These are phyloP conservation scores for Anomalospiza imberbis DNA, from an alignment of 2,797 vertebrate genomes.

Conservation along the genomic window DNA sequence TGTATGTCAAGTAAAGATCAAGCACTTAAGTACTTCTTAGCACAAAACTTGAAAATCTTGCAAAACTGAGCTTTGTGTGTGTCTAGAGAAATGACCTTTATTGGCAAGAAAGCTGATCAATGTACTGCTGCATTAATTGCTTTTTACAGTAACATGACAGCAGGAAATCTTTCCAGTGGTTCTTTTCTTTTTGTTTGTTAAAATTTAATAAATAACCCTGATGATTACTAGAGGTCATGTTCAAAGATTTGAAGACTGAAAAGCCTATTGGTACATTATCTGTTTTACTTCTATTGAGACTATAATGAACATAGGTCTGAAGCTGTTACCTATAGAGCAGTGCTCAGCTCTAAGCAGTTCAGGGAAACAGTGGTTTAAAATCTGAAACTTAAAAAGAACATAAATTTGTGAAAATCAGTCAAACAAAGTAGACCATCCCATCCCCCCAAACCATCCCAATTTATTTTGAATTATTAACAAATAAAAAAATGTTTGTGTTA, in stretches of 20 bases:
- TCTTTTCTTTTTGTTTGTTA: not conserved
- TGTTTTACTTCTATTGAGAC: not conserved
- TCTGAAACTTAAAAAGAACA: fast-evolving
- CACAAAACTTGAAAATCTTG: not conserved
- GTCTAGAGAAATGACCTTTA: not conserved
- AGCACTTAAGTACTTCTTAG: not conserved
- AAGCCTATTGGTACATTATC: not conserved
- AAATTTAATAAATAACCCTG: not conserved
- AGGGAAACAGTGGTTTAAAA: not conserved
- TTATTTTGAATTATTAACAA: not conserved
- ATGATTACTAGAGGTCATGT: not conserved
- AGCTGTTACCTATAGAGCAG: not conserved
- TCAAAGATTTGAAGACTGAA: not conserved
- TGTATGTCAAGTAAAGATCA: not conserved
- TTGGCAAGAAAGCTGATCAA: not conserved
- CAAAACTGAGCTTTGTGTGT: not conserved
- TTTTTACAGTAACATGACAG: not conserved
- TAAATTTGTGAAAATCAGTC: not conserved
- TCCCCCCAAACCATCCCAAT: fast-evolving
- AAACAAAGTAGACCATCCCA: not conserved
- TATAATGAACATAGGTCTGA: not conserved
- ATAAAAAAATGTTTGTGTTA: not conserved
- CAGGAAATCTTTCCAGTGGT: not conserved
- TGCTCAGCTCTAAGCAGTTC: not conserved
- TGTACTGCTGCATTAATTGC: not conserved